Base-by-base conservation (phyloP, 2,113 vertebrate species). In the Protobothrops mucrosquamatus region DNA sequence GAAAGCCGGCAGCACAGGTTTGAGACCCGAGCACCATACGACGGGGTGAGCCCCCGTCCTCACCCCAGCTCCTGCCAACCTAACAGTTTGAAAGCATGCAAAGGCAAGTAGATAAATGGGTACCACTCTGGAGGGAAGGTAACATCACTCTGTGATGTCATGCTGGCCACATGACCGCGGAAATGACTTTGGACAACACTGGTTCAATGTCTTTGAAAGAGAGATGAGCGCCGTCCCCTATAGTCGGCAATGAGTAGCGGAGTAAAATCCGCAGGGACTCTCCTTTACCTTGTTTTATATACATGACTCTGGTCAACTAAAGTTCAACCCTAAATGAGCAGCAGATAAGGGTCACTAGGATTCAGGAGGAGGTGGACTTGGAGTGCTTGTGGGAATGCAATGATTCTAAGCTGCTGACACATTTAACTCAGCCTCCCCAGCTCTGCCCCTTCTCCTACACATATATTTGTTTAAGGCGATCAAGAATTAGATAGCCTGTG, bases 391-490 rank as follows among this genome's bases (percentile, higher is more conserved):
- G 11, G 61, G 29, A 69, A 69, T 0, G 29, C 61, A n/a, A 15
- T 2, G 12, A 69, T 5, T 69, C 29, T 69, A 69, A 69, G 29
- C 61, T 69, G 29, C 3, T n/a, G 29, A 15, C 11, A 64, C 11
- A 4, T 26, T 64, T 64, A 29, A 64, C 26, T 64, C 26, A 5
- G 26, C 59, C 24, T 61, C 59, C 59, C 59, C 9, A 61, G 24
- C 8, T 51, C 59, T 61, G 59, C 59, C 61, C 29, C 26, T 64
- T 64, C 57, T 59, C 23, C 57, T 10, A 26, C 23, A 59, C 88
- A 61, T 74, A 95, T 26, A 94, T 92, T 55, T 93, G 95, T 81
- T 92, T 91, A 87, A 39, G 91, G 93, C 0, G 2, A 93, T 91
- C 93, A 51, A 92, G 39, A 57, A 87, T 0, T 64, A 64, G 57